Base-by-base conservation (phyloP, 2,113 vertebrate genomes). In the Xenopus laevis region DNA sequence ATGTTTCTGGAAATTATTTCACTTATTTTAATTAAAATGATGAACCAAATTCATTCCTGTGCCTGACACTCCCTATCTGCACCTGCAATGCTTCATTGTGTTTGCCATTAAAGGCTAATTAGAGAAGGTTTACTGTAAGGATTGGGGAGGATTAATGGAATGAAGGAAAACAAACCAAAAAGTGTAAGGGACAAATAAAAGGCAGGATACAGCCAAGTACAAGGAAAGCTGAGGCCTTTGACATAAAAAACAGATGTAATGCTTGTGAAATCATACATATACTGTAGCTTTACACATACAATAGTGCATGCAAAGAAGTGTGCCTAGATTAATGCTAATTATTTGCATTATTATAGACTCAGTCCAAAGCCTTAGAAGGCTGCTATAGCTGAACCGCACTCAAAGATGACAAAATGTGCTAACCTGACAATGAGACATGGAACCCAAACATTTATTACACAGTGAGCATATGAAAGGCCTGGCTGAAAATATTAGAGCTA, bases 1-100 rank as follows among this genome's bases (percentile, higher is more conserved):
- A 75, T 75, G 72, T 60, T 20, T 53, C 57, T 75, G 65, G 53
- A 68, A 52, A 52, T 74, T 50, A 62, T 61, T 61, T 50, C 21
- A 66, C 18, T 44, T 10, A 46, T 45, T 27, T 30, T 47, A 62
- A 75, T 75, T 68, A 68, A 67, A 27, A 74, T 65, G n/a, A 74
- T 66, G 21, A 46, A 58, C n/a, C 11, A 30, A 57, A 65, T 17
- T 55, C 13, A 23, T 10, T 45, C 16, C 57, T 30, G 18, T 13
- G 45, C 13, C 17, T 47, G 23, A 23, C 65, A 61, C 53, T 60
- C 65, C 72, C 72, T 18, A 17, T 21, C 55, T 62, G n/a, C 72
- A 68, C 72, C 65, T 75, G 72, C 17, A 16, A n/a, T 0, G 58
- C 12, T 60, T 60, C 20, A 6, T 23, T 8, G 33, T 10, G 16